A percentile compares a stretch with the other conserved stretches of the same genome.
Conservation (phyloP, 2,113 vertebrate genomes). For the Crotalus tigris region DNA sequence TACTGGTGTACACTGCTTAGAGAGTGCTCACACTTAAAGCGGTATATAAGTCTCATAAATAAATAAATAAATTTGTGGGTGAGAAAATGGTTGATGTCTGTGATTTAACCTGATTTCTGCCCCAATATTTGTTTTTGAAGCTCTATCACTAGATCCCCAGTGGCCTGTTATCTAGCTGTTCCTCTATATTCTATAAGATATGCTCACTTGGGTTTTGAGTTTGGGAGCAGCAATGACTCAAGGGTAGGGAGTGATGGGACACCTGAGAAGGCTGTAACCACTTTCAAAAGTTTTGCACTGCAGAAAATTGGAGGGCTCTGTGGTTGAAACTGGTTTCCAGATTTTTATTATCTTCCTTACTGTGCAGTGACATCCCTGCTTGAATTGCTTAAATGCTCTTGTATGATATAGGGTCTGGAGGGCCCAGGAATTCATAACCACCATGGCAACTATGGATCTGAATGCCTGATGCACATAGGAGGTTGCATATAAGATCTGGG, state of each 20-base stretch:
- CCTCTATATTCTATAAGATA: neutral
- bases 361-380: neutral
- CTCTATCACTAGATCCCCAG: neutral
- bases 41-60: no score
- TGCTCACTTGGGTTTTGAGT: neutral
- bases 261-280: neutral
- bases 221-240: neutral
- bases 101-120: neutral
- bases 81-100: neutral
- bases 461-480: neutral
- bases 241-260: neutral
- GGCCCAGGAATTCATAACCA: neutral
- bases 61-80: neutral
- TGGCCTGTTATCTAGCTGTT: neutral
- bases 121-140: neutral
- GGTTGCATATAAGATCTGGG: neutral
- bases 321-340: neutral
- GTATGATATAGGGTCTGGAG: neutral
- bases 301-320: neutral
- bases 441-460: neutral
- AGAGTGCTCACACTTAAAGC: no score
- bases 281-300: neutral
- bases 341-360: neutral
- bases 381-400: neutral
- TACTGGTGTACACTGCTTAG: no score